Percentiles rank a stretch among this genome's conserved stretches.
Evolutionary conservation across 2,113 vertebrate genomes (phyloP).

Genomic region (Hylia prasina): DNA sequence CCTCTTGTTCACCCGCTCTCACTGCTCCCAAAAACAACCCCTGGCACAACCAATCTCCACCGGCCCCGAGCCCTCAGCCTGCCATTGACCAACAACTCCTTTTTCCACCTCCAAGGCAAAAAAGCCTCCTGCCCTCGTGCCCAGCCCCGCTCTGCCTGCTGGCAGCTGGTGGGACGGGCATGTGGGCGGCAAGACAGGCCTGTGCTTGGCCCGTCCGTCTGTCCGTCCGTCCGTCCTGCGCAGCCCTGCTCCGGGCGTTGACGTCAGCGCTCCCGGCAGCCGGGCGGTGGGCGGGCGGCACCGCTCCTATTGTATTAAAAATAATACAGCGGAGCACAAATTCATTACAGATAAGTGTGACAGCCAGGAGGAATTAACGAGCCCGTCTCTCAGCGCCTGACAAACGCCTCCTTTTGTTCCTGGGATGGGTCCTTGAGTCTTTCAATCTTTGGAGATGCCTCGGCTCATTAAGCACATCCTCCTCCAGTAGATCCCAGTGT

Average conservation of each 20-base stretch:
- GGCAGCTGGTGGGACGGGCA: background rate
- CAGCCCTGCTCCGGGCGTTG: slow-evolving; percentile 16
- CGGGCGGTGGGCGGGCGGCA: slow-evolving; percentile 51
- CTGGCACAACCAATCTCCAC: fast-evolving
- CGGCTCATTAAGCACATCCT: slow-evolving; percentile 30
- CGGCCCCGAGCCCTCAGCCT: background rate
- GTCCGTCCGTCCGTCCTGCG: background rate
- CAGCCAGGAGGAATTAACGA: slow-evolving; percentile 65
- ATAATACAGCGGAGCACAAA: slow-evolving; percentile 68
- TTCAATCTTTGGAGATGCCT: slow-evolving; percentile 55
- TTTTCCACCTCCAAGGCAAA: background rate
- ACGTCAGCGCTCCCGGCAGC: slow-evolving; percentile 49
- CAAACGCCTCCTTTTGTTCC: slow-evolving; percentile 66
- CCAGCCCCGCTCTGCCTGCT: background rate
- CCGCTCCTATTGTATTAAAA: slow-evolving; percentile 67
- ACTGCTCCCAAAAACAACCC: background rate
- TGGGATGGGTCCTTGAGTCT: slow-evolving; percentile 51
- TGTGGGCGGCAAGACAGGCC: background rate
- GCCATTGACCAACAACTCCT: background rate
- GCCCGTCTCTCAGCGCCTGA: slow-evolving; percentile 62
- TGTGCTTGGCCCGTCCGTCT: background rate
- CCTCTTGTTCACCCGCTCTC: background rate
- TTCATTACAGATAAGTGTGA: slow-evolving; percentile 67
- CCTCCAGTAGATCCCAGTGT: background rate
- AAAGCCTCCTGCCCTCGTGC: background rate